Evolutionary conservation across 2,888 invertebrate species (phyloP), one percentile per base, ranked within the genome.

Genomic region (Branchellion lobata): DNA sequence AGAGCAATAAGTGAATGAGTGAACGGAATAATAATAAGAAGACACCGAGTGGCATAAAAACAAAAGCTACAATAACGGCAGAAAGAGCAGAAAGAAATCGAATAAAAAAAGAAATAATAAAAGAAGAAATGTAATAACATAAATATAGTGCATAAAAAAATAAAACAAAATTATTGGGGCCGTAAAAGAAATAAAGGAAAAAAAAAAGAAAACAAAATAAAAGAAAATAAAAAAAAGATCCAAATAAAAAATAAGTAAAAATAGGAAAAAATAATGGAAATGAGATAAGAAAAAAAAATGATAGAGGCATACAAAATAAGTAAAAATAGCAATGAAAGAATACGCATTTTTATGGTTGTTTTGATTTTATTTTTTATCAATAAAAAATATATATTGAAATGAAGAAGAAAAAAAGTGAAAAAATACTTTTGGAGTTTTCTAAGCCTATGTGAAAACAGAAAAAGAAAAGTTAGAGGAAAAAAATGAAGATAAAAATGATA

Each of bases 1-100:
- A 29, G 57, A 77, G 77, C 77, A 77, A 77, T 77, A 77, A 77
- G 77, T 77, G 77, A 77, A 77, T 77, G 77, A 77, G 77, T 77
- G 77, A 77, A 57, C 61, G 21, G 21, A n/a, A 57, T 57, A 57
- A 57, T 57, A 57, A 57, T 24, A 24, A 57, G 5, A n/a, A 57
- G 21, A 57, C 47, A 18, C 8, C 8, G 11, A 18, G 18, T 8
- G 18, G 24, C 3, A 57, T 14, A 57, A 57, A 57, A 57, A 57
- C 24, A n/a, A 57, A 24, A 57, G 18, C 21, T 14, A 57, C n/a
- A 57, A 57, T 14, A 57, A 18, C 3, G 21, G 21, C 5, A n/a
- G 24, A 24, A 57, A 57, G 21, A 57, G 24, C 61, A 24, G 3
- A 57, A 57, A 5, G 21, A 57, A 24, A 57, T 24, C 5, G 21